These are phyloP conservation scores for Drosophila birchii DNA, from an alignment of 2,888 invertebrate genomes.

Conservation along the genomic window DNA sequence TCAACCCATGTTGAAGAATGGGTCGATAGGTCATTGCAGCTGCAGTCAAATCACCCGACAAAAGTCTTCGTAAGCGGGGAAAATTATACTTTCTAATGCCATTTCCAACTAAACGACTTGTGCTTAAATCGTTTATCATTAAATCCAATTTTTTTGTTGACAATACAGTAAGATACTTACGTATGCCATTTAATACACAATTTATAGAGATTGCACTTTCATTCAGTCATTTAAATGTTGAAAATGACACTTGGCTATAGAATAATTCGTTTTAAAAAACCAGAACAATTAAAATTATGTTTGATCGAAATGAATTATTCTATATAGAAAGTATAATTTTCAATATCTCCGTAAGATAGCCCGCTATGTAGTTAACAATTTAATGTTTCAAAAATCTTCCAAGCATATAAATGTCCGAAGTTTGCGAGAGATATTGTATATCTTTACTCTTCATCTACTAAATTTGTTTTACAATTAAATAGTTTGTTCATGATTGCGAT, in stretches of 20 bases:
- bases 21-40: not conserved
- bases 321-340: not conserved
- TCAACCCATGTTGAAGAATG: slow-evolving; percentile 17
- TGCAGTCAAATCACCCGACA: not conserved
- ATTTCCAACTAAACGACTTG: not conserved
- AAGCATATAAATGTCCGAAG: not conserved
- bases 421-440: slow-evolving; percentile 4
- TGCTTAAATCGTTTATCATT: not conserved
- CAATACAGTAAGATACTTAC: not conserved
- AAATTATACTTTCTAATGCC: not conserved
- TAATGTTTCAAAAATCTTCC: not conserved
- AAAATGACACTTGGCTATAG: not conserved
- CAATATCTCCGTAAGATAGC: not conserved
- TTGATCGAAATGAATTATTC: slow-evolving; percentile 1
- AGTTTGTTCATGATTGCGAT: slow-evolving; percentile 9
- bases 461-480: slow-evolving; percentile 3
- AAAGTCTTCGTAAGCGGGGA: not conserved
- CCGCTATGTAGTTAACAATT: not conserved
- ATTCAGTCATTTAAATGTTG: not conserved
- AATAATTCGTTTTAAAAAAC: not conserved
- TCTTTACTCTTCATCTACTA: slow-evolving; percentile 1
- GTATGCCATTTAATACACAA: not conserved
- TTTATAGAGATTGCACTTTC: not conserved
- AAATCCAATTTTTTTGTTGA: not conserved
- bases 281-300: not conserved